Percentiles rank a stretch among this genome's conserved stretches.
Evolutionary conservation across 2,797 vertebrate genomes (phyloP).

Genomic region (Pogoniulus pusillus): DNA sequence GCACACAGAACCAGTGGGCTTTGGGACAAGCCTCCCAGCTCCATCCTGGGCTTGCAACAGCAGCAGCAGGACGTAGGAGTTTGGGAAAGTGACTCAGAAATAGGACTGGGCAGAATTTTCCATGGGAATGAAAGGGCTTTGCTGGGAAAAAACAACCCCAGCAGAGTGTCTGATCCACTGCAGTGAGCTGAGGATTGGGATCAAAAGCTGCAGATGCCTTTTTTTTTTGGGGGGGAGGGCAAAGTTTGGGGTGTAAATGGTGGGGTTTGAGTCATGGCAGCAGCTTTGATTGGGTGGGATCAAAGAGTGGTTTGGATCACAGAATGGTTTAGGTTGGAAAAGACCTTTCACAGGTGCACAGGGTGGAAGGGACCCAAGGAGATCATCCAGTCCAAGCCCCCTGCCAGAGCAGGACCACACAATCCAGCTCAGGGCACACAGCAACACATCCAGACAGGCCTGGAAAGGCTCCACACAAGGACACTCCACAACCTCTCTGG

Average conservation of each 20-base stretch:
- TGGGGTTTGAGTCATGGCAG: background rate
- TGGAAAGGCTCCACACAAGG: too few species aligned
- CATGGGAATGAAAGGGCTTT: background rate
- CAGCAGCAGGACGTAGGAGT: background rate
- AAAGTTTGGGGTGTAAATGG: fast-evolving
- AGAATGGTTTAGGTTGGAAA: background rate
- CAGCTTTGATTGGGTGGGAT: background rate
- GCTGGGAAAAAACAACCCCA: background rate
- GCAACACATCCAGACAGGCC: too few species aligned
- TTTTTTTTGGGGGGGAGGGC: too few species aligned
- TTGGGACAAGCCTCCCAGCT: background rate
- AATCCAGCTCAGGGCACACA: too few species aligned
- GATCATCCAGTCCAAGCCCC: too few species aligned
- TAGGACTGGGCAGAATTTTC: background rate
- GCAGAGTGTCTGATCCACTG: background rate
- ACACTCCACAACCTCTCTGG: too few species aligned
- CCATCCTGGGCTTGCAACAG: background rate
- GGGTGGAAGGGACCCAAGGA: too few species aligned
- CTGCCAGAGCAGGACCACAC: too few species aligned
- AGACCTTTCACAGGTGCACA: too few species aligned
- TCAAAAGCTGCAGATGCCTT: background rate
- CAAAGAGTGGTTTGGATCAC: background rate
- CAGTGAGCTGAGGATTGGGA: background rate
- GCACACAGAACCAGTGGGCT: fast-evolving
- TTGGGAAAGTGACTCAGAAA: constrained; percentile 3